Evolutionary conservation across 1,140 invertebrate genomes (phyloP).

Genomic region (Drosophila kikkawai): DNA sequence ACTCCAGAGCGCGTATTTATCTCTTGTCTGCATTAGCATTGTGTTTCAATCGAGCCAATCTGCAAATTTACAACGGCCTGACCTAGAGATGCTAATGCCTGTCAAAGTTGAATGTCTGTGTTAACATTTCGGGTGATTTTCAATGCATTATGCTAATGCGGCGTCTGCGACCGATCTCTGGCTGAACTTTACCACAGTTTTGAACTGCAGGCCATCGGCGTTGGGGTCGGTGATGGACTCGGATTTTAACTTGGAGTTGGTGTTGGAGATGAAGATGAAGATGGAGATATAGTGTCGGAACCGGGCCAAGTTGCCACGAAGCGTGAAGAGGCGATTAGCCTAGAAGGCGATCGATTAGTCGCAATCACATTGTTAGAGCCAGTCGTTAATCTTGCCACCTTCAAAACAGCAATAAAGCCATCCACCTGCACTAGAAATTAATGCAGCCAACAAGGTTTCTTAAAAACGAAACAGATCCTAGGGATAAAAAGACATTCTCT

Average conservation of each 20-base stretch:
- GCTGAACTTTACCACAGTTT: conserved; percentile 68
- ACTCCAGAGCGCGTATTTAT: conserved; percentile 21
- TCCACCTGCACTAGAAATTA: neutral
- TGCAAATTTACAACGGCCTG: conserved; percentile 40
- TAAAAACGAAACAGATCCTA: neutral
- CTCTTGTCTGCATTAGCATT: conserved; percentile 49
- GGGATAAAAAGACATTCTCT: neutral
- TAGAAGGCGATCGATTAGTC: conserved; percentile 74
- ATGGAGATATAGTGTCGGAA: conserved; percentile 13
- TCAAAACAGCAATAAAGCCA: conserved; percentile 3
- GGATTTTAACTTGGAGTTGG: neutral
- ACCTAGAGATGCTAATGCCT: conserved; percentile 73
- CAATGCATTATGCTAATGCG: conserved; percentile 43
- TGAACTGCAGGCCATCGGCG: conserved; percentile 35
- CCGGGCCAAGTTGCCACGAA: conserved; percentile 49
- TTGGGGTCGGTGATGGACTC: conserved; percentile 14
- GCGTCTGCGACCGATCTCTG: conserved; percentile 34
- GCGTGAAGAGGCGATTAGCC: conserved; percentile 69
- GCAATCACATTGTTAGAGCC: conserved; percentile 51
- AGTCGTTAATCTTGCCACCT: conserved; percentile 32
- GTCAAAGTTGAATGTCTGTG: conserved; percentile 80
- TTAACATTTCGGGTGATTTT: conserved; percentile 63
- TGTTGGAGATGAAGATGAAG: neutral
- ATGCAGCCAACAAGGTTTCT: neutral
- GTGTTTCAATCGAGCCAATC: conserved; percentile 54